Percentiles rank a stretch among this genome's conserved stretches.
Conservation (phyloP, 2,113 vertebrate species). For the Stegostoma tigrinum region DNA sequence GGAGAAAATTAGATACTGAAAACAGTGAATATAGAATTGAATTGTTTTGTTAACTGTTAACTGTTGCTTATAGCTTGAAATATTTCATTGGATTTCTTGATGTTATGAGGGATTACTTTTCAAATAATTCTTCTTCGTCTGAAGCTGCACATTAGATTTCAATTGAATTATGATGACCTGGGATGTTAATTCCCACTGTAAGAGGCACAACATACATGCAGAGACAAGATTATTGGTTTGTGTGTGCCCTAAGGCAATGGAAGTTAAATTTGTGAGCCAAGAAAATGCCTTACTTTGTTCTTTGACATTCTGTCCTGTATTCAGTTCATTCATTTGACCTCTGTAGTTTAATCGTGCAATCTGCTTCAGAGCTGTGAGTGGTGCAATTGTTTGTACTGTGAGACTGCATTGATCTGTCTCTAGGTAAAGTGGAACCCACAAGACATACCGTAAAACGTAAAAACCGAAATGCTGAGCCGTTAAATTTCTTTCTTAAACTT, state of each 20-base stretch:
- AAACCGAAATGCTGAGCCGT: not conserved
- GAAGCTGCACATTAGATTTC: not conserved
- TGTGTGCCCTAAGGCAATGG: not conserved
- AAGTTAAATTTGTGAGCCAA: not conserved
- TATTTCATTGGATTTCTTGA: not conserved
- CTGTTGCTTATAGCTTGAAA: not conserved
- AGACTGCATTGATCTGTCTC: not conserved
- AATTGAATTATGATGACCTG: not conserved
- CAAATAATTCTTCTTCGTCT: not conserved
- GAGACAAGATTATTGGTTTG: not conserved
- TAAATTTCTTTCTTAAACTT: not conserved
- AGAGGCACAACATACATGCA: not conserved
- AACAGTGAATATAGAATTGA: not conserved
- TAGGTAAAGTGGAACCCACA: not conserved
- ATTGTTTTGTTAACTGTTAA: not conserved
- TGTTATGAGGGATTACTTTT: not conserved
- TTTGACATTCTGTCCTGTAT: not conserved
- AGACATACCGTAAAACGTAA: not conserved
- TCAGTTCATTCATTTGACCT: not conserved
- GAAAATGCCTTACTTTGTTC: not conserved
- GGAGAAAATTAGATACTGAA: not conserved
- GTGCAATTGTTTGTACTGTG: not conserved
- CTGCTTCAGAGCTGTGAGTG: not conserved
- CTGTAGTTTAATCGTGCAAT: not conserved
- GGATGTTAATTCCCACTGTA: not conserved